A percentile compares a stretch with the other conserved stretches of the same genome.
phyloP scores from a whole-genome alignment of 2,888 invertebrate genomes.

The Ariolimax columbianus region DNA sequence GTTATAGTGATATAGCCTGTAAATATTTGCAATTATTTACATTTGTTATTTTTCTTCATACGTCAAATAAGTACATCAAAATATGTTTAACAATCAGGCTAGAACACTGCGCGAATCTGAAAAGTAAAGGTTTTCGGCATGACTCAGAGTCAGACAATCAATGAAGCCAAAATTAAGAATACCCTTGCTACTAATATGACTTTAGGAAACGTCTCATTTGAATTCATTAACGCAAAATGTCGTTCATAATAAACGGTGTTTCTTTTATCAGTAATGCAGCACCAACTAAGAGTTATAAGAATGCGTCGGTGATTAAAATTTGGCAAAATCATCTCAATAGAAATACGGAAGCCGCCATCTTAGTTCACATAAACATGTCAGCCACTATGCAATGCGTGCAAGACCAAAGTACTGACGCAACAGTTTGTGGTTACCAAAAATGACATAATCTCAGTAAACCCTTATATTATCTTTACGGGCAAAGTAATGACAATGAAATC shows the following conservation, averaged over 20 bases:
- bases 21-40: too few species aligned
- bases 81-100: neutral
- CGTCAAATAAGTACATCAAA: too few species aligned
- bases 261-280: neutral
- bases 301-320: neutral
- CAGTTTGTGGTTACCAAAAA: neutral
- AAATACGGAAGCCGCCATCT: conserved; percentile 49
- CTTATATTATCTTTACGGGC: neutral
- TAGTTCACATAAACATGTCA: conserved; percentile 43
- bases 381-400: conserved; percentile 22
- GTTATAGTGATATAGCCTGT: too few species aligned
- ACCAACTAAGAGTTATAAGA: neutral
- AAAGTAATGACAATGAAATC: neutral
- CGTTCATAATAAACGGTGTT: neutral
- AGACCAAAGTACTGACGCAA: conserved; percentile 35
- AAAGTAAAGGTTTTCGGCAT: neutral
- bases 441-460: neutral
- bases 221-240: neutral
- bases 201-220: neutral
- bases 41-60: too few species aligned
- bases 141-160: neutral
- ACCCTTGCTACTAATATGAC: neutral
- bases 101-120: neutral
- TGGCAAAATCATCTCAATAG: conserved; percentile 9
- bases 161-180: neutral